Evolutionary conservation across 1,140 invertebrate genomes (phyloP).

Genomic region (Sminthurinus signatus): DNA sequence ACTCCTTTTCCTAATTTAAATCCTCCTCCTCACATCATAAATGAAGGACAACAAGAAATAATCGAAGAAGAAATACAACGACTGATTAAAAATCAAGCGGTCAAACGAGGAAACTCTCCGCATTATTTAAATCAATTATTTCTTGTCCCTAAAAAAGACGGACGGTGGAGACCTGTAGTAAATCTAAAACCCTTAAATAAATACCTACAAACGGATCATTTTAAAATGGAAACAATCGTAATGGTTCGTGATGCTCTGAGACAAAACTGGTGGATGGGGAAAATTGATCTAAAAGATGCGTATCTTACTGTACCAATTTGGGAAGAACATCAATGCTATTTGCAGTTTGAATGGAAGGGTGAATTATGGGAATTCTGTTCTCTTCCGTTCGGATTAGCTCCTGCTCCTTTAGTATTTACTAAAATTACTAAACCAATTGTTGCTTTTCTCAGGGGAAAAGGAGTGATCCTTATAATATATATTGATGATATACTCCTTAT

Average conservation of each 20-base stretch:
- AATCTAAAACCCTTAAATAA: not conserved
- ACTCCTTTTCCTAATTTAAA: too few relatives aligned
- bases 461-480: not conserved
- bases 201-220: not conserved
- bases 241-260: not conserved
- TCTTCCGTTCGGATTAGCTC: not conserved
- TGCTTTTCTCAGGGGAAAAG: not conserved
- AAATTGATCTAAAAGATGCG: conserved; percentile 1
- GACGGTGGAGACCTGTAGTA: not conserved
- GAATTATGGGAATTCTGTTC: not conserved
- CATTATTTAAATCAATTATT: not conserved
- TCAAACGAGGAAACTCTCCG: not conserved
- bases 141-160: not conserved
- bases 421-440: not conserved
- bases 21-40: not conserved
- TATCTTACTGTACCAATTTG: not conserved
- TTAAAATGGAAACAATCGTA: conserved; percentile 11
- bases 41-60: not conserved
- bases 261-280: too few relatives aligned
- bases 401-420: not conserved
- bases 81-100: not conserved
- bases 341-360: not conserved
- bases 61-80: not conserved
- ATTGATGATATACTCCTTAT: not conserved
- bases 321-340: not conserved